Conservation (phyloP, 2,113 vertebrate genomes). For the Furnarius figulus region DNA sequence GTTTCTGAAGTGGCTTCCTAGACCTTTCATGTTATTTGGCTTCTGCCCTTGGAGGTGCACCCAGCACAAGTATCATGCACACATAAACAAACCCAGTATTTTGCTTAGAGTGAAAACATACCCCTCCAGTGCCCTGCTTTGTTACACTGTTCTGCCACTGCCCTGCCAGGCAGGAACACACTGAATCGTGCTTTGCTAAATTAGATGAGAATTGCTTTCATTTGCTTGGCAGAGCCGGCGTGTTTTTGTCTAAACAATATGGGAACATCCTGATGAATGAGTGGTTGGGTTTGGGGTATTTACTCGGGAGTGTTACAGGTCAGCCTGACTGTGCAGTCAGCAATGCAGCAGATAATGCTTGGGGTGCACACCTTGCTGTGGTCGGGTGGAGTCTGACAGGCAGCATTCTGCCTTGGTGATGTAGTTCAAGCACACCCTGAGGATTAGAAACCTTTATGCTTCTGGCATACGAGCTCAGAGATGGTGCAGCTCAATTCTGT, state of each 20-base stretch:
- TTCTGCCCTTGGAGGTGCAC: background rate
- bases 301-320: background rate
- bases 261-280: background rate
- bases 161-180: background rate
- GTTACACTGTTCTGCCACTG: background rate
- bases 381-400: background rate
- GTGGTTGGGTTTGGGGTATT: background rate
- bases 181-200: background rate
- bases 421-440: background rate
- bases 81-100: background rate
- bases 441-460: background rate
- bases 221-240: background rate
- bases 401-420: conserved; percentile 32
- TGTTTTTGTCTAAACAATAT: background rate
- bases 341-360: background rate
- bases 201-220: background rate
- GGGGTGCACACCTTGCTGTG: background rate
- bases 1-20: background rate
- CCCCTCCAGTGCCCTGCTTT: background rate
- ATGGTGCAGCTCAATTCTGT: background rate
- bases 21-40: background rate
- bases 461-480: background rate
- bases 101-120: background rate
- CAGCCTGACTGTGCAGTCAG: background rate
- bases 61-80: background rate